Base-by-base conservation (phyloP, 35 echinoderm and acorn worm species). In the Lytechinus pictus region DNA sequence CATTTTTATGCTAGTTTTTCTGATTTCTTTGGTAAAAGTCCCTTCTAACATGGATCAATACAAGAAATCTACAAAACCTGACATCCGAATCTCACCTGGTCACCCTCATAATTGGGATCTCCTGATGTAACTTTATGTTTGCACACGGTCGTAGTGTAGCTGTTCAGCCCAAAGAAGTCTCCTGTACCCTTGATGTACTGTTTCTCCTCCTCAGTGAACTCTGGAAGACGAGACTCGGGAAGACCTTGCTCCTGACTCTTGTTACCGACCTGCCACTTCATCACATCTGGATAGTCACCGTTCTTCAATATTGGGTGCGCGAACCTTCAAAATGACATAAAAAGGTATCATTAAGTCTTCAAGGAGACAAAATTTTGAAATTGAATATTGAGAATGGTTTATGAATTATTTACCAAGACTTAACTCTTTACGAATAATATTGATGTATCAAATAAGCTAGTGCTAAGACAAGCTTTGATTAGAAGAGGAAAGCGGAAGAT, bases 181-280 rank as follows among this genome's bases (percentile, higher is more conserved):
- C 95, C 95, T 6, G 98, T 99, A 27, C 98, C 98, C 72, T 95
- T 96, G 79, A 97, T 99, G 86, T 95, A 95, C 12, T 9, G 57
- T 56, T 98, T 97, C 94, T 99, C 98, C 86, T 98, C 97, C 21
- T 97, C 97, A 28, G 98, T 99, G 86, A 99, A 99, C 27, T 11
- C 55, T 28, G 98, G 98, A 0, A 99, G 94, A 24, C 98, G 96
- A 16, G 97, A 98, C 92, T 98, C 96, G 12, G 57, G 52, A 12
- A 98, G 87, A 3, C 96, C 96, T 86, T 99, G 98, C 10, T 94
- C 97, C 29, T 79, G 51, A 91, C 98, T 99, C 93, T 98, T 99
- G 89, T 97, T 99, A 21, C 96, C 98, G 28, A 99, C 96, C 53
- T 99, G 96, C 97, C 96, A 98, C 89, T 96, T 97, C 98, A 99